These are phyloP conservation scores for Apantesis nais DNA, from an alignment of 2,888 invertebrate species.

Conservation along the genomic window DNA sequence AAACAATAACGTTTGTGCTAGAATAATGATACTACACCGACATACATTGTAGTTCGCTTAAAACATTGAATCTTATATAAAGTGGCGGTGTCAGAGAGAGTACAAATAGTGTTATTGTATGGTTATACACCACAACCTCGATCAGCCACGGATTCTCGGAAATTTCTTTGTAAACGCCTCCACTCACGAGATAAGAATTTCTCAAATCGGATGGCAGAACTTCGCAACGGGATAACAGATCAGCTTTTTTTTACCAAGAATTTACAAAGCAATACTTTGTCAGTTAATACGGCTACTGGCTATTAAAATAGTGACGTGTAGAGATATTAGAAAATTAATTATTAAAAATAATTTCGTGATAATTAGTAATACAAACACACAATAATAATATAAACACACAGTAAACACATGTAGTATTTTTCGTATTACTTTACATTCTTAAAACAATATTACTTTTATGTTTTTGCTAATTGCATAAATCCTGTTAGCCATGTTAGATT, in stretches of 20 bases:
- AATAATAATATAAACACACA: too few relatives aligned
- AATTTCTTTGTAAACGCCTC: background rate
- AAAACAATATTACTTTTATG: background rate
- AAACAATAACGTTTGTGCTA: constrained; percentile 42
- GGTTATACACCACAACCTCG: background rate
- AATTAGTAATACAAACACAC: too few relatives aligned
- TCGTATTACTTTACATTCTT: background rate
- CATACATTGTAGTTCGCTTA: background rate
- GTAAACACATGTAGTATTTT: background rate
- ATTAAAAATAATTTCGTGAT: too few relatives aligned
- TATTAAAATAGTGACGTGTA: background rate
- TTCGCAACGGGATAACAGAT: background rate
- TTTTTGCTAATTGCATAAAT: background rate
- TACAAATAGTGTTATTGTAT: background rate
- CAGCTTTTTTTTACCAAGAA: background rate
- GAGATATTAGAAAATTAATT: background rate
- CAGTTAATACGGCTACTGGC: background rate
- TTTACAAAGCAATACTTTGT: background rate
- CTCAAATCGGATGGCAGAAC: background rate
- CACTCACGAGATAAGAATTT: background rate
- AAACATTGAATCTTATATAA: background rate
- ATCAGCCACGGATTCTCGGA: background rate
- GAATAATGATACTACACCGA: constrained; percentile 20
- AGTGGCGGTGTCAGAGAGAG: background rate
- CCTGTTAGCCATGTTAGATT: background rate